phyloP scores from a whole-genome alignment of 2,888 invertebrate genomes.

The Drosophila nr. perissopoda region DNA sequence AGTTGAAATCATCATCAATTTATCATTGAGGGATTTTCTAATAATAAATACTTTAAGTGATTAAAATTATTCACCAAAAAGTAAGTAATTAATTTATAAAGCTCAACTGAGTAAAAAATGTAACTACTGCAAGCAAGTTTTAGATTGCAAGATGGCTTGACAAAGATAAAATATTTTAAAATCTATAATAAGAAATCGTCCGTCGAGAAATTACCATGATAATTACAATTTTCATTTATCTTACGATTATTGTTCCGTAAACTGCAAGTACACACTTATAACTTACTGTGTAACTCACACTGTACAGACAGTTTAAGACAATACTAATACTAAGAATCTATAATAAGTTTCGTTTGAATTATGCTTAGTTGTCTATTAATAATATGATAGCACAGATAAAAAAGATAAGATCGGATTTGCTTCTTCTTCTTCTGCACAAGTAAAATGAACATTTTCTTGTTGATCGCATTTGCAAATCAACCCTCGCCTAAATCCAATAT shows the following conservation, averaged over 20 bases:
- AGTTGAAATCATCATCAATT: no score
- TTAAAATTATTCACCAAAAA: background rate
- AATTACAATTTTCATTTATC: no score
- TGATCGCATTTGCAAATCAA: background rate
- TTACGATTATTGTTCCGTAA: background rate
- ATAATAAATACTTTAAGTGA: no score
- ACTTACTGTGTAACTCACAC: background rate
- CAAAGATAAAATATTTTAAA: no score
- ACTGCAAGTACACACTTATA: background rate
- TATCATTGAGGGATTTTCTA: no score
- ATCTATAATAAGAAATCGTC: no score
- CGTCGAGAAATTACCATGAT: no score
- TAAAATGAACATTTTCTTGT: background rate
- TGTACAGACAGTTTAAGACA: background rate
- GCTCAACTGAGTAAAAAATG: background rate
- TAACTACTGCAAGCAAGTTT: background rate
- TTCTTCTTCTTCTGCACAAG: background rate
- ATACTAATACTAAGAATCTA: background rate
- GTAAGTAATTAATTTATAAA: background rate
- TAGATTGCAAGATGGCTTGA: no score
- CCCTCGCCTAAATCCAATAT: slow-evolving; percentile 25
- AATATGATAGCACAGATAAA: background rate
- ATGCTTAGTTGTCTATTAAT: background rate
- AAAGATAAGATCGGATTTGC: no score
- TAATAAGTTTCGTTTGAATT: background rate